These are phyloP conservation scores for Bactericera cockerelli DNA, from an alignment of 1,140 invertebrate genomes.

Conservation along the genomic window DNA sequence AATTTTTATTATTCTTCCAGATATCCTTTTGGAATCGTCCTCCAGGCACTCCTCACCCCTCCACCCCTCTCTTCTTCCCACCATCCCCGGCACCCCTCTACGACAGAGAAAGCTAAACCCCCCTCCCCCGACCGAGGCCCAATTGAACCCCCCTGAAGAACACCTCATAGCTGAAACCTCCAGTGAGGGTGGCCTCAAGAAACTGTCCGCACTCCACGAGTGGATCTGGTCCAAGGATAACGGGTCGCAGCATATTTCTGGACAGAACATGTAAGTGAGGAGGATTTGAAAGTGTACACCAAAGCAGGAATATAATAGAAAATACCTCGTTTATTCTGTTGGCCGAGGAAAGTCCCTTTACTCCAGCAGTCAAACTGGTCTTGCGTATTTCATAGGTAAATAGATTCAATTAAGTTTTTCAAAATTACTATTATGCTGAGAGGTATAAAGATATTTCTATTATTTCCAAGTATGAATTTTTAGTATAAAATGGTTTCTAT, in stretches of 20 bases:
- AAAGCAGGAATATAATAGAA: conserved; percentile 9
- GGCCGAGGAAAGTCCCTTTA: no score
- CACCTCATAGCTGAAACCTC: neutral
- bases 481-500: no score
- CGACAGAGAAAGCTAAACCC: neutral
- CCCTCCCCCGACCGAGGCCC: neutral
- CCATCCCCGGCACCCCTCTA: neutral
- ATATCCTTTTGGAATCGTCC: neutral
- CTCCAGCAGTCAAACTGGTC: no score
- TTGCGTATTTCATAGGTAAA: no score
- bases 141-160: neutral
- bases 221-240: conserved; percentile 4
- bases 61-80: neutral
- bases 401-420: no score
- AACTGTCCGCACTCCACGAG: neutral
- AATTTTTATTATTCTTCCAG: no score
- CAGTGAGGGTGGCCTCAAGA: neutral
- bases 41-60: neutral
- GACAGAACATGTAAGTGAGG: neutral
- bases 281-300: no score
- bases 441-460: no score
- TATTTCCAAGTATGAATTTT: no score
- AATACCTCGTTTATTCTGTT: conserved; percentile 14
- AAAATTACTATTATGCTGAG: no score
- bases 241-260: neutral